Conservation (phyloP, 1,140 invertebrate genomes). For the Megalopta genalis region DNA sequence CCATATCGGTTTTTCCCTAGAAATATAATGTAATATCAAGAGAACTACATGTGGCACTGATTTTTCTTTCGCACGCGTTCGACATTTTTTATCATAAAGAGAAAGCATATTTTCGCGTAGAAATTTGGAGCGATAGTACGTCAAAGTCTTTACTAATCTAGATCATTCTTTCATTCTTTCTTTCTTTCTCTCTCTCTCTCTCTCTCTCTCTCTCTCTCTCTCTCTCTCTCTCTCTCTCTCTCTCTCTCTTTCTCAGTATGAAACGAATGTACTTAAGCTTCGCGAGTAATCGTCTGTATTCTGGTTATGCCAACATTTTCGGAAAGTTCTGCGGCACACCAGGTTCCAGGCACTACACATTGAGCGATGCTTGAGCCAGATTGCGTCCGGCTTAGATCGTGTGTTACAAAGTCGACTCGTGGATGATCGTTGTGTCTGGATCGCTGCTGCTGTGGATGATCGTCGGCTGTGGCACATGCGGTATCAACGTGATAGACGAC, state of each 20-base stretch:
- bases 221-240: too few relatives aligned
- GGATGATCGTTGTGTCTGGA: slow-evolving; percentile 73
- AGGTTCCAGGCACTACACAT: slow-evolving; percentile 73
- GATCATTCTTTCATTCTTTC: neutral
- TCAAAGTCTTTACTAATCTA: slow-evolving; percentile 17
- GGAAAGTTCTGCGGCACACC: slow-evolving; percentile 40
- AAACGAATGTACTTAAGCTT: slow-evolving; percentile 59
- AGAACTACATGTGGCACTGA: slow-evolving; percentile 60
- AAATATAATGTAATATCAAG: slow-evolving; percentile 55
- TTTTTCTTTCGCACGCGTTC: slow-evolving; percentile 64
- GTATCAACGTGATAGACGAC: slow-evolving; percentile 74
- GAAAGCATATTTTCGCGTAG: slow-evolving; percentile 52
- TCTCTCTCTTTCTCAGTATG: slow-evolving; percentile 6
- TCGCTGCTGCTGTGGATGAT: slow-evolving; percentile 71
- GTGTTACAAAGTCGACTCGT: slow-evolving; percentile 79
- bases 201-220: neutral
- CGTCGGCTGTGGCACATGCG: slow-evolving; percentile 62
- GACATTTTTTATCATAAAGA: slow-evolving; percentile 24
- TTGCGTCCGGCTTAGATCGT: slow-evolving; percentile 72
- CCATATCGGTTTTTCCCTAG: neutral
- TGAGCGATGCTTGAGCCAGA: slow-evolving; percentile 70
- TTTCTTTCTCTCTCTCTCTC: too few relatives aligned
- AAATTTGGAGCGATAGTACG: slow-evolving; percentile 60
- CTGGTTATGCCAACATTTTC: neutral
- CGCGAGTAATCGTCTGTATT: slow-evolving; percentile 58